Evolutionary conservation across 1,140 invertebrate species (phyloP).

Genomic region (Charaxes varanes): DNA sequence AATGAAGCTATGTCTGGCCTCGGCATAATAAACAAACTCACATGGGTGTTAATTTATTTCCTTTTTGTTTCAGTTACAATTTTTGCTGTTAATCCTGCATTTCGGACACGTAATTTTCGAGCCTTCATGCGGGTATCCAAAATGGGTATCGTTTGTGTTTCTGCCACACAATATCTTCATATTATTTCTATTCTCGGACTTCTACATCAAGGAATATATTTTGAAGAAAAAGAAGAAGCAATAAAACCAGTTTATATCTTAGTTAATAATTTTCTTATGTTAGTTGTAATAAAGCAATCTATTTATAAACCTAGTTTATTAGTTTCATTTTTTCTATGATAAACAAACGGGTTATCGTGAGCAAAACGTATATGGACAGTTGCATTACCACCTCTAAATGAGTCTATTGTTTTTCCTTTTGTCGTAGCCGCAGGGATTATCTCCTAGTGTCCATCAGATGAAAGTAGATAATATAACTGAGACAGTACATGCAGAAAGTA

Average conservation of each 20-base stretch:
- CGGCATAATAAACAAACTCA: neutral
- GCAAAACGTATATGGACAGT: no score
- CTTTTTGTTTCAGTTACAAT: constrained; percentile 77
- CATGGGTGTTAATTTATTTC: constrained; percentile 6
- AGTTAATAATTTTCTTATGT: constrained; percentile 2
- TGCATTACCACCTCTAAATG: no score
- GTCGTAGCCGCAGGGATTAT: no score
- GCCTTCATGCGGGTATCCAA: constrained; percentile 82
- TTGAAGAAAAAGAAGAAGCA: constrained; percentile 41
- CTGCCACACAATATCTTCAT: constrained; percentile 81
- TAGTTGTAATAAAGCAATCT: constrained; percentile 20
- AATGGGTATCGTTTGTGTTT: constrained; percentile 72
- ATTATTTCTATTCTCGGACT: constrained; percentile 86
- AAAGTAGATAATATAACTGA: no score
- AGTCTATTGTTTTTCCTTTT: no score
- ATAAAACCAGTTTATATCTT: constrained; percentile 22
- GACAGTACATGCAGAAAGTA: no score
- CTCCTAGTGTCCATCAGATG: no score
- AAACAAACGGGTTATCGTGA: no score
- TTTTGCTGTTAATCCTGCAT: constrained; percentile 80
- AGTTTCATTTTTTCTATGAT: no score
- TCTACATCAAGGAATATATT: constrained; percentile 79
- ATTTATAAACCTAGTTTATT: no score
- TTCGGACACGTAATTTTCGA: constrained; percentile 80
- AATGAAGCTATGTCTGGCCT: no score